phyloP scores from a whole-genome alignment of 2,113 vertebrate species.

The Chaenocephalus aceratus region DNA sequence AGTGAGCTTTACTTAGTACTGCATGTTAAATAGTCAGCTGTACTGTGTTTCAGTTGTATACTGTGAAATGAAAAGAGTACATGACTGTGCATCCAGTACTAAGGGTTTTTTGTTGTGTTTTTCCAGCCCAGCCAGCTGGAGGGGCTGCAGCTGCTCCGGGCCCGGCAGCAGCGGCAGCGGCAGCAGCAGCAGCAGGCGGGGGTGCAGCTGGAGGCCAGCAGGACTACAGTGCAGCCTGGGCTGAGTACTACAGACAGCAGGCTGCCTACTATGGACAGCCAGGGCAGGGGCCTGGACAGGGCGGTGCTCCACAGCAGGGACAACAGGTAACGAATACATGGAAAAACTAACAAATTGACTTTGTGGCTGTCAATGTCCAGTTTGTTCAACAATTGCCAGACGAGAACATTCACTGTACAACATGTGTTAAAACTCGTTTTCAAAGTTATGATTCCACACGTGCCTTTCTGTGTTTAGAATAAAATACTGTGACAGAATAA shows the following conservation, averaged over 20 bases:
- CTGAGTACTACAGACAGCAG: slow-evolving; percentile 95
- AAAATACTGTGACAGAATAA: neutral
- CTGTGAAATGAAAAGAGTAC: neutral
- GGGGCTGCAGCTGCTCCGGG: slow-evolving; percentile 75
- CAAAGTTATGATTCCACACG: neutral
- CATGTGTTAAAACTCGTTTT: no score
- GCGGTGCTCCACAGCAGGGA: slow-evolving; percentile 88
- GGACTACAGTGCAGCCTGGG: slow-evolving; percentile 95
- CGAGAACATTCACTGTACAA: neutral
- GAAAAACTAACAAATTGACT: neutral
- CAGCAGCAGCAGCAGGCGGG: slow-evolving; percentile 82
- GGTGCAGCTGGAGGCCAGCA: slow-evolving; percentile 87
- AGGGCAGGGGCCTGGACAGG: slow-evolving; percentile 86
- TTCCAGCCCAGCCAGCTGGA: slow-evolving; percentile 78
- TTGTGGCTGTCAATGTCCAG: neutral
- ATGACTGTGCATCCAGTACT: neutral
- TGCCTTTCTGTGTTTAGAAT: neutral
- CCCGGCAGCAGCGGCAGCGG: slow-evolving; percentile 63
- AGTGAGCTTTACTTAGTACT: slow-evolving; percentile 21
- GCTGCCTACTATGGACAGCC: slow-evolving; percentile 92
- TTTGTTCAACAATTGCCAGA: neutral
- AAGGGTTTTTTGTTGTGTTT: slow-evolving; percentile 13
- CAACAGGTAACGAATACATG: slow-evolving; percentile 84
- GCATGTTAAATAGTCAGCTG: neutral
- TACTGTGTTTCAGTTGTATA: no score